Base-by-base conservation (phyloP, 2,113 vertebrate species). In the Maccullochella peelii region DNA sequence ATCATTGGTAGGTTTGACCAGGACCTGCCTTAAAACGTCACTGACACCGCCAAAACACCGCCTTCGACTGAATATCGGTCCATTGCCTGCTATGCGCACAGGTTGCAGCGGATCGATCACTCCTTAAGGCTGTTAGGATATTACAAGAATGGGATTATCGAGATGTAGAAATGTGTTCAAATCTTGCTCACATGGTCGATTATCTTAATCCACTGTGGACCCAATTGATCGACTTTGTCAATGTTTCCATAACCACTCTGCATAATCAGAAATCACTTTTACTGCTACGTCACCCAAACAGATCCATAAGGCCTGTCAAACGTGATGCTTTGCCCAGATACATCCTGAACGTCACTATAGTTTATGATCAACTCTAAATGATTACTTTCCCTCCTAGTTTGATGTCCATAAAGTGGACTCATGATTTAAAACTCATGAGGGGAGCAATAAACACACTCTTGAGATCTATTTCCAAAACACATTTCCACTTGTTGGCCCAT, bases 21-120 rank as follows among this genome's bases (percentile, higher is more conserved):
- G 82, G 94, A 95, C 95, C 92, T 93, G 89, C 95, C 94, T 94
- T 94, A 90, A 94, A 92, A 95, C 95, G 95, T 94, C 93, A 94
- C 92, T 21, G 82, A n/a, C 83, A 42, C 36, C 89, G 89, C 94
- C 93, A 93, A 90, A 93, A 95, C 93, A 79, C 93, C 93, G 94
- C 91, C 94, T 94, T 92, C 93, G 82, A 82, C 82, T 89, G 82
- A 76, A 75, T 71, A 86, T 88, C 77, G 88, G 81, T 92, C 74
- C 90, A 78, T 87, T 76, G 83, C 67, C 74, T 86, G 88, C 83
- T 89, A 79, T 91, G 92, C 91, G 88, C 92, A 91, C 92, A 93
- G 91, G 91, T 93, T 91, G 89, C 91, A 88, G 89, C 83, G 82
- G 91, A 91, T 93, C 90, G 71, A 94, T 90, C 88, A 50, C 77